A percentile compares a stretch with the other conserved stretches of the same genome.
Conservation (phyloP, 2,888 invertebrate genomes). For the Neoscelio sp. region DNA sequence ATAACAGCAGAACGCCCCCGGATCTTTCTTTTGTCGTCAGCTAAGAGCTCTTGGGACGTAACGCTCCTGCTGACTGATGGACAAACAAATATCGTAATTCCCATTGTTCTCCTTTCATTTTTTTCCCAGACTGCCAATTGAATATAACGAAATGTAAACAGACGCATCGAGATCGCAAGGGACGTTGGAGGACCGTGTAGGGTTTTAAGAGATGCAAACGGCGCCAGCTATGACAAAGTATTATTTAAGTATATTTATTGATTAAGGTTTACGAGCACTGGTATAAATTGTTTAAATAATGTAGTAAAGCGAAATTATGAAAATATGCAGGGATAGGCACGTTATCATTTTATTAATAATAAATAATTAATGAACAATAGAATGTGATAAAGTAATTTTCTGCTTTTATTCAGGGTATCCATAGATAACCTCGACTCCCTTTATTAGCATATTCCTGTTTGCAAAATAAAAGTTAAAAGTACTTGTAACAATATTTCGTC, state of each 20-base stretch:
- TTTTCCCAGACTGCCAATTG: constrained; percentile 77
- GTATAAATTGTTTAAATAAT: no score
- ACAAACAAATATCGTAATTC: constrained; percentile 82
- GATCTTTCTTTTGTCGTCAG: constrained; percentile 70
- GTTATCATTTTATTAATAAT: no score
- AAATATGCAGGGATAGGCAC: no score
- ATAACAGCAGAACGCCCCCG: constrained; percentile 64
- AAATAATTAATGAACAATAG: no score
- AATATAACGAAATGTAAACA: constrained; percentile 83
- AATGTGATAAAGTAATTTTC: no score
- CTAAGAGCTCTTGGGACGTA: constrained; percentile 73
- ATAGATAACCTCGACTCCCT: no score
- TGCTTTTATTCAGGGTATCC: no score
- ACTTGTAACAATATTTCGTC: no score
- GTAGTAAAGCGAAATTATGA: no score
- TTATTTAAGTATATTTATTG: constrained; percentile 48
- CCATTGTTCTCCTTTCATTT: constrained; percentile 80
- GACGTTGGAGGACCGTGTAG: constrained; percentile 67
- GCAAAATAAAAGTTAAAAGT: no score
- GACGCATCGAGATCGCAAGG: constrained; percentile 74
- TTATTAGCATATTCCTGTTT: no score
- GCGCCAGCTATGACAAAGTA: constrained; percentile 59
- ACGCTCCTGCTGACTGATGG: constrained; percentile 75
- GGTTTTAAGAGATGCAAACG: constrained; percentile 54
- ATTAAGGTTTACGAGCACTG: constrained; percentile 30